Evolutionary conservation across 2,888 invertebrate species (phyloP).

Genomic region (Molorchus minor): DNA sequence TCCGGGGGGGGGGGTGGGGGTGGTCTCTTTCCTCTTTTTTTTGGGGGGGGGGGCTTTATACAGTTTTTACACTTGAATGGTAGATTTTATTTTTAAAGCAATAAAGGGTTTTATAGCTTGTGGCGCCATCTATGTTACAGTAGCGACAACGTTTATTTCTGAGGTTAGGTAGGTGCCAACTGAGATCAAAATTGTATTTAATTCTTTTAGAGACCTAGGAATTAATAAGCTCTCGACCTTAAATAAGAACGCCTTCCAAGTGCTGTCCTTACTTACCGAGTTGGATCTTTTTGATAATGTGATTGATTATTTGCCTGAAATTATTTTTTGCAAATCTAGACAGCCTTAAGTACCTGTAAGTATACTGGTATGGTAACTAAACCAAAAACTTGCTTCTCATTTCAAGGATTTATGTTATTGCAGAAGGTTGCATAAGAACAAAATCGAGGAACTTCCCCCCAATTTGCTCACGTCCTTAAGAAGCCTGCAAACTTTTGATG

Average conservation of each 20-base stretch:
- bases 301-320: slow-evolving; percentile 72
- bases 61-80: too few relatives aligned
- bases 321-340: slow-evolving; percentile 72
- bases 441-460: slow-evolving; percentile 69
- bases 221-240: slow-evolving; percentile 74
- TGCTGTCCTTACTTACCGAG: slow-evolving; percentile 71
- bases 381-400: background rate
- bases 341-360: slow-evolving; percentile 73
- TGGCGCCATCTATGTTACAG: too few relatives aligned
- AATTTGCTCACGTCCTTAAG: slow-evolving; percentile 68
- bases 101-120: too few relatives aligned
- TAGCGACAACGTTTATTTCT: too few relatives aligned
- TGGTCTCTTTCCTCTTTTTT: too few relatives aligned
- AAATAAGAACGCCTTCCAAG: slow-evolving; percentile 75
- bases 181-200: too few relatives aligned
- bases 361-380: too few relatives aligned
- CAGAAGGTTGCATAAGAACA: slow-evolving; percentile 74
- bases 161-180: too few relatives aligned
- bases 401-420: too few relatives aligned
- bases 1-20: too few relatives aligned
- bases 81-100: too few relatives aligned
- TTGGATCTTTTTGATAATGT: slow-evolving; percentile 79
- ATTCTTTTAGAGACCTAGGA: slow-evolving; percentile 73
- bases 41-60: too few relatives aligned
- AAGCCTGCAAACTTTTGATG: slow-evolving; percentile 73